These are phyloP conservation scores for Cephus runcator DNA, from an alignment of 2,888 invertebrate genomes.

Conservation along the genomic window DNA sequence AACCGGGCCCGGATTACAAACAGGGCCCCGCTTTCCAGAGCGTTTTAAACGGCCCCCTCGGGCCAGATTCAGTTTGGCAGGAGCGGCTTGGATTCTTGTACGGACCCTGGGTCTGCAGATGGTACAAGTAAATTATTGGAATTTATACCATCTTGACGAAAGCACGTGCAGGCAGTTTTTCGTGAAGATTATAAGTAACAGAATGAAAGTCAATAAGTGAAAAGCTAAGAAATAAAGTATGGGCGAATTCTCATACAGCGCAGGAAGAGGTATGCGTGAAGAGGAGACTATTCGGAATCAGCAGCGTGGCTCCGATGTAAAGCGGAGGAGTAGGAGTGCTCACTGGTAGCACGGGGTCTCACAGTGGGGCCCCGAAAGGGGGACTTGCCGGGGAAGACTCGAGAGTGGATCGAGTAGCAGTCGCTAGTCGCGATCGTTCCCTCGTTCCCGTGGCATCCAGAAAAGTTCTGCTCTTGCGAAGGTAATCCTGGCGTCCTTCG, in stretches of 20 bases:
- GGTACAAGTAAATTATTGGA: background rate
- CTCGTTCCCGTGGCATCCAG: slow-evolving; percentile 5
- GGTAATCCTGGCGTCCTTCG: background rate
- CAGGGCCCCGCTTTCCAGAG: background rate
- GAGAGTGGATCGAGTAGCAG: background rate
- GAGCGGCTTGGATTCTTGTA: background rate
- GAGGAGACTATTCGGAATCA: background rate
- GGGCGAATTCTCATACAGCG: background rate
- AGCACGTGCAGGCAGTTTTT: background rate
- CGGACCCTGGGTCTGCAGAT: background rate
- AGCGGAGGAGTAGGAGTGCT: background rate
- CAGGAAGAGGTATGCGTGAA: background rate
- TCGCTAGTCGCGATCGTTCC: slow-evolving; percentile 10
- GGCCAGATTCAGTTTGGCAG: background rate
- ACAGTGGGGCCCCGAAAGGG: background rate
- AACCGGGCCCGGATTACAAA: background rate
- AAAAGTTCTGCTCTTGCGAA: background rate
- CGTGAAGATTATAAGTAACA: background rate
- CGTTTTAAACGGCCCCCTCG: background rate
- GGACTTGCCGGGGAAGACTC: background rate
- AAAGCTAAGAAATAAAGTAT: background rate
- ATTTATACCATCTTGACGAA: background rate
- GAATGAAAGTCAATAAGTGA: background rate
- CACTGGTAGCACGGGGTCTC: background rate
- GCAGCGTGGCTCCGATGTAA: background rate